A percentile compares a stretch with the other conserved stretches of the same genome.
phyloP scores from a whole-genome alignment of 2,113 vertebrate species.

The Takifugu flavidus region DNA sequence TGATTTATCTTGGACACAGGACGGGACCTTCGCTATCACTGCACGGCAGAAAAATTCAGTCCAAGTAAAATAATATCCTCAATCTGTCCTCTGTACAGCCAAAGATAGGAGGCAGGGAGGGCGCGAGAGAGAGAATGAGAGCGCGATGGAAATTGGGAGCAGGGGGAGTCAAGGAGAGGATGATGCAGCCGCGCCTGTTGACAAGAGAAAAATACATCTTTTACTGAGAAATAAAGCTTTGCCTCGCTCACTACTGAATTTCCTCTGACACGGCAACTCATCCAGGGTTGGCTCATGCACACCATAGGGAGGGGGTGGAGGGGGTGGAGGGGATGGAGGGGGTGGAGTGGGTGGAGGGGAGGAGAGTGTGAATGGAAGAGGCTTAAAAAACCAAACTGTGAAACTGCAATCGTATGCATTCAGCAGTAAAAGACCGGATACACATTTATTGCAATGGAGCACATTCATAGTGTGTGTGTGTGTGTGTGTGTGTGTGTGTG shows the following conservation, averaged over 20 bases:
- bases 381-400: too few relatives aligned
- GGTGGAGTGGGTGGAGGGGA: too few relatives aligned
- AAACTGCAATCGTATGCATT: too few relatives aligned
- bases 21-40: conserved; percentile 62
- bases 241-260: conserved; percentile 60
- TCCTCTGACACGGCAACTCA: conserved; percentile 62
- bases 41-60: conserved; percentile 52
- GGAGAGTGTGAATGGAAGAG: not conserved
- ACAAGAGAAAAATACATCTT: conserved; percentile 62
- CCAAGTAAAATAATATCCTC: conserved; percentile 62
- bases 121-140: conserved; percentile 26
- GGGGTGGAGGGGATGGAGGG: not conserved
- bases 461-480: too few relatives aligned
- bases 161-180: conserved; percentile 42
- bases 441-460: too few relatives aligned
- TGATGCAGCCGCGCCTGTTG: conserved; percentile 55
- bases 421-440: too few relatives aligned
- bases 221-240: conserved; percentile 63
- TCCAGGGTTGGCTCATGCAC: conserved; percentile 39
- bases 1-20: conserved; percentile 66
- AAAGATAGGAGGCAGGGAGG: conserved; percentile 48
- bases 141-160: conserved; percentile 41
- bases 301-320: conserved; percentile 21
- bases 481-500: too few relatives aligned
- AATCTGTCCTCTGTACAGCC: conserved; percentile 62